Evolutionary conservation across 2,113 vertebrate genomes (phyloP).

Genomic region (Nothocercus julius): DNA sequence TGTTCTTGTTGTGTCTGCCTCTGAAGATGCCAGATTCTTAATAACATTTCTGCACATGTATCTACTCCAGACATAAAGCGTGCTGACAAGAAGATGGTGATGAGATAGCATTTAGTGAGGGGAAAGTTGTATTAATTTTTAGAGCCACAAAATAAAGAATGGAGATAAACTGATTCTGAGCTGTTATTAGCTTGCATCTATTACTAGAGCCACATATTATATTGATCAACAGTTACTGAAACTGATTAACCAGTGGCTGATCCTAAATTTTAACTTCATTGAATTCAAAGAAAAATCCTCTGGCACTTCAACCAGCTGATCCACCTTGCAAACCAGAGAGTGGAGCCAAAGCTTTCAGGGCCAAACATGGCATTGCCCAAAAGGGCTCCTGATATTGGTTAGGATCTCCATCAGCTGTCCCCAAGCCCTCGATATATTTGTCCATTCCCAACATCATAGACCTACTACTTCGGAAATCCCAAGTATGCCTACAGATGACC

Average conservation of each 20-base stretch:
- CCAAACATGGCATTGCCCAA: not conserved
- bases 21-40: not conserved
- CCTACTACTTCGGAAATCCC: not conserved
- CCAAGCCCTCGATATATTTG: not conserved
- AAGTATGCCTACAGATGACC: not conserved
- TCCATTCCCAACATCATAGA: not conserved
- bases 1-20: not conserved
- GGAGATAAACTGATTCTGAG: not conserved
- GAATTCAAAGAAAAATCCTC: not conserved
- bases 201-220: not conserved
- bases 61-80: not conserved
- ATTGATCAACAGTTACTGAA: not conserved
- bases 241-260: too few species aligned
- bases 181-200: not conserved
- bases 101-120: not conserved
- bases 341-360: not conserved
- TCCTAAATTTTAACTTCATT: not conserved
- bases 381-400: fast-evolving
- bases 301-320: not conserved
- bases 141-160: not conserved
- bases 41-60: not conserved
- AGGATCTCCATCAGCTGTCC: not conserved
- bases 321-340: not conserved
- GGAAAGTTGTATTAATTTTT: not conserved
- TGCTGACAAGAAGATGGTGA: not conserved